Evolutionary conservation across 1,140 invertebrate species (phyloP), one percentile per base, ranked within the genome.

Genomic region (Sycophila sp.): DNA sequence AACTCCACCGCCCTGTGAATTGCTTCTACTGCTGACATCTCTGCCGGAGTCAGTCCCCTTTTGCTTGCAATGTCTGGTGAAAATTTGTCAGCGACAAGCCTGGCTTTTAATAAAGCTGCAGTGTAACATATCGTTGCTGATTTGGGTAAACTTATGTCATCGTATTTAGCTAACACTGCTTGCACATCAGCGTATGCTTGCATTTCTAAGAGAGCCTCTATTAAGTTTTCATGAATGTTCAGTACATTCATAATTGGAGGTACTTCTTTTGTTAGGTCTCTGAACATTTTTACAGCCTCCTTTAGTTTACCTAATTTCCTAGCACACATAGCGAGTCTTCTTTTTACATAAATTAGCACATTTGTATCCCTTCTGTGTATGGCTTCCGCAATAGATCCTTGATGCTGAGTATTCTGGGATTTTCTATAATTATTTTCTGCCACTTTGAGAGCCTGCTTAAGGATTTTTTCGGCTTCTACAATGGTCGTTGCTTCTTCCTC

Each of bases 111-210:
- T 66, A 99, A 83, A 19, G 98, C 98, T 32, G 96, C 94, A 68
- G 98, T 99, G 83, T 98, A 99, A 86, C 96, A 97, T 75, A 99
- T 96, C n/a, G 96, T 94, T 11, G 97, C 97, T 65, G 96, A 98
- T 84, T 98, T 98, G 26, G 97, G 97, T 77, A 98, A 87, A 79
- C 92, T 96, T 69, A 97, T 96, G 83, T 99, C 98, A 86, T 99
- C 98, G 85, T 98, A 98, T 86, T 98, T 96, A 13, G 97, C 96
- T 75, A 99, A 85, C 38, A 99, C 94, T 45, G 96, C 96, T 87
- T 99, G 95, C 32, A 96, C 96, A 87, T 99, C 98, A 24, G 97
- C 95, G 85, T 98, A 99, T 0, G 95, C 94, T 85, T 98, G 96
- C 90, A 97, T 94, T 88, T 99, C 97, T 64, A 99, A 85, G 64